A percentile compares a stretch with the other conserved stretches of the same genome.
phyloP scores from a whole-genome alignment of 2,888 invertebrate species.

The Sceliomorpha sp. region DNA sequence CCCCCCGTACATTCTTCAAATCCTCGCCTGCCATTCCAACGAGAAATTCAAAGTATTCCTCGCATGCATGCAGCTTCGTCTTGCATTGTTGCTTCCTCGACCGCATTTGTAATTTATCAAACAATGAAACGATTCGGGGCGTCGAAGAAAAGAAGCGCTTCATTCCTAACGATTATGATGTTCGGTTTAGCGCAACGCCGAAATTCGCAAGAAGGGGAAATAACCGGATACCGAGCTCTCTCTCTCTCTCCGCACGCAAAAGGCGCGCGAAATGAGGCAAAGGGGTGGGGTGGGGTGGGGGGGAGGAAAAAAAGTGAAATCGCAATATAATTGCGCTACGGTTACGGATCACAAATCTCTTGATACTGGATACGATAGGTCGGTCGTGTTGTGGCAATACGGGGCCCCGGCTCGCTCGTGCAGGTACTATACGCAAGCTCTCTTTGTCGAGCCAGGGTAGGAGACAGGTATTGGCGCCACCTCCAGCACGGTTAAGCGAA shows the following conservation, averaged over 20 bases:
- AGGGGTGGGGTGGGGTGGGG: slow-evolving; percentile 13
- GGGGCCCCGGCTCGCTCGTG: slow-evolving; percentile 53
- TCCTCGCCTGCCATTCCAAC: too few species aligned
- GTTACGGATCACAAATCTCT: slow-evolving; percentile 67
- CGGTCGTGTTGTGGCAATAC: slow-evolving; percentile 57
- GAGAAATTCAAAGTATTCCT: too few species aligned
- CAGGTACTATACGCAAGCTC: slow-evolving; percentile 75
- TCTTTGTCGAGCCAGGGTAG: slow-evolving; percentile 67
- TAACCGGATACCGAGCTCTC: background rate
- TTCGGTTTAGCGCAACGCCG: slow-evolving; percentile 12
- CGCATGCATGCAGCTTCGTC: too few species aligned
- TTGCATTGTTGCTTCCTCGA: too few species aligned
- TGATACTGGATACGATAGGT: slow-evolving; percentile 64
- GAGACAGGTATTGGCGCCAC: slow-evolving; percentile 81
- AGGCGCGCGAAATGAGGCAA: background rate
- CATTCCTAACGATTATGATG: slow-evolving; percentile 5
- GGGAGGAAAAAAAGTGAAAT: slow-evolving; percentile 64
- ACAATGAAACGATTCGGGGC: too few species aligned
- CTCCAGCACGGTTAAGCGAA: slow-evolving; percentile 84
- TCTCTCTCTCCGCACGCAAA: background rate
- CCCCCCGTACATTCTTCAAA: too few species aligned
- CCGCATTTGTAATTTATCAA: too few species aligned
- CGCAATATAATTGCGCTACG: slow-evolving; percentile 68
- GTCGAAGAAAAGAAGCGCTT: too few species aligned
- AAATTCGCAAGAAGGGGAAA: background rate